Conservation (phyloP, 2,888 invertebrate species). For the Chloroclysta siterata region DNA sequence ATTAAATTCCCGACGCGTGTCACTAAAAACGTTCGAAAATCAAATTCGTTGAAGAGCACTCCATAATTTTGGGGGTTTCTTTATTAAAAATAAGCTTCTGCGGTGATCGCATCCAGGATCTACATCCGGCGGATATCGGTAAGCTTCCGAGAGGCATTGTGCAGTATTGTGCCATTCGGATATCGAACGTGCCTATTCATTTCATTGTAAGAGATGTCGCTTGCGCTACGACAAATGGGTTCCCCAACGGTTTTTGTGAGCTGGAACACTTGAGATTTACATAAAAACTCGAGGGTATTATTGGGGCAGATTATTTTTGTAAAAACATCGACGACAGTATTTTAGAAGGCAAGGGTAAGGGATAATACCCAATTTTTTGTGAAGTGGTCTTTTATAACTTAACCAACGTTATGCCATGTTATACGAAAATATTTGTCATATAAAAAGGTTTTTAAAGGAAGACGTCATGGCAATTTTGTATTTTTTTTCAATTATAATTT, state of each 20-base stretch:
- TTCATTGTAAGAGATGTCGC: constrained; percentile 65
- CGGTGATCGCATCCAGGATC: constrained; percentile 71
- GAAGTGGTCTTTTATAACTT: background rate
- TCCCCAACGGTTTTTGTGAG: constrained; percentile 41
- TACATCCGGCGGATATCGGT: constrained; percentile 79
- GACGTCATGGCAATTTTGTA: no score
- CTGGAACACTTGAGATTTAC: constrained; percentile 29
- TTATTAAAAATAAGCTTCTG: constrained; percentile 57
- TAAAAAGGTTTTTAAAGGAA: no score
- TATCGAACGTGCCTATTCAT: constrained; percentile 55
- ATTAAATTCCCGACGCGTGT: constrained; percentile 53
- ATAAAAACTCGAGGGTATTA: constrained; percentile 32
- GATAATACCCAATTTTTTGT: constrained; percentile 15
- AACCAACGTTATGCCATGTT: background rate
- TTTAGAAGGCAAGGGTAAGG: constrained; percentile 11
- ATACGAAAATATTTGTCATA: no score
- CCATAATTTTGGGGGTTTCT: constrained; percentile 52
- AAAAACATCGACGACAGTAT: constrained; percentile 21
- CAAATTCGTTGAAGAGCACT: constrained; percentile 58
- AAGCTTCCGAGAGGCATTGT: constrained; percentile 71
- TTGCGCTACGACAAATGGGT: constrained; percentile 54
- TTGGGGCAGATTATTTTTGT: constrained; percentile 22
- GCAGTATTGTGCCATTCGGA: constrained; percentile 58
- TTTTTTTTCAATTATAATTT: no score
- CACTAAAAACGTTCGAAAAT: constrained; percentile 57